Percentiles rank a stretch among this genome's conserved stretches.
Evolutionary conservation across 2,888 invertebrate genomes (phyloP).

Genomic region (Abscondita cerata): DNA sequence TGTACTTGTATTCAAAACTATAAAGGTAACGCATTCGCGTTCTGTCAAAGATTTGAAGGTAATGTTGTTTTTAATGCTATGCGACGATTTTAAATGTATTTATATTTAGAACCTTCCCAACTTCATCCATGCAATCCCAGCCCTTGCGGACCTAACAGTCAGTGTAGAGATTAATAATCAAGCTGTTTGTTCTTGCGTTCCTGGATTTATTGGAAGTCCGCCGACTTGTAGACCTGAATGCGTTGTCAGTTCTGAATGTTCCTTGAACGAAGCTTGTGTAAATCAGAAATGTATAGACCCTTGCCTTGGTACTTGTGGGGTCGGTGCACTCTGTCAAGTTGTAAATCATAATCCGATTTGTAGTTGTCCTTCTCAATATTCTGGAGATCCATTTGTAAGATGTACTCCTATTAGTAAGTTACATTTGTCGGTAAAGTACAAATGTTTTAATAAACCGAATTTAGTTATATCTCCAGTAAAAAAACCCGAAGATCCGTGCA

Average conservation of each 20-base stretch:
- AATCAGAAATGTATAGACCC: conserved; percentile 65
- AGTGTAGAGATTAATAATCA: conserved; percentile 64
- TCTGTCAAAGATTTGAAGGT: conserved; percentile 62
- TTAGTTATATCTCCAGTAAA: conserved; percentile 58
- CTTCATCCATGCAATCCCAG: conserved; percentile 72
- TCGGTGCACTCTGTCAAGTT: conserved; percentile 65
- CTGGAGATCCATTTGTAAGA: conserved; percentile 70
- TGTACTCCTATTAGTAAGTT: conserved; percentile 53
- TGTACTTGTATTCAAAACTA: conserved; percentile 50
- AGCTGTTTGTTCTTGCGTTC: conserved; percentile 64
- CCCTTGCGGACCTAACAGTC: conserved; percentile 67
- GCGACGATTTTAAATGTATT: background rate
- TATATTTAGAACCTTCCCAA: conserved; percentile 39
- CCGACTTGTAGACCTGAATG: conserved; percentile 65
- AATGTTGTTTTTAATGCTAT: conserved; percentile 8
- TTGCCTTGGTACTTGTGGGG: conserved; percentile 63
- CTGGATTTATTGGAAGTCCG: conserved; percentile 61
- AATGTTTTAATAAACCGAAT: background rate
- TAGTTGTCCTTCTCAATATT: conserved; percentile 67
- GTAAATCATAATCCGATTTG: conserved; percentile 66
- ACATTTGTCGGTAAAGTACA: background rate
- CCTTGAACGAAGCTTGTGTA: conserved; percentile 59
- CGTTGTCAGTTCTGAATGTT: conserved; percentile 60
- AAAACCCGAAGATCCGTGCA: conserved; percentile 65
- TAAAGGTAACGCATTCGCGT: conserved; percentile 55